phyloP scores from a whole-genome alignment of 2,113 vertebrate species.

The Menura novaehollandiae region DNA sequence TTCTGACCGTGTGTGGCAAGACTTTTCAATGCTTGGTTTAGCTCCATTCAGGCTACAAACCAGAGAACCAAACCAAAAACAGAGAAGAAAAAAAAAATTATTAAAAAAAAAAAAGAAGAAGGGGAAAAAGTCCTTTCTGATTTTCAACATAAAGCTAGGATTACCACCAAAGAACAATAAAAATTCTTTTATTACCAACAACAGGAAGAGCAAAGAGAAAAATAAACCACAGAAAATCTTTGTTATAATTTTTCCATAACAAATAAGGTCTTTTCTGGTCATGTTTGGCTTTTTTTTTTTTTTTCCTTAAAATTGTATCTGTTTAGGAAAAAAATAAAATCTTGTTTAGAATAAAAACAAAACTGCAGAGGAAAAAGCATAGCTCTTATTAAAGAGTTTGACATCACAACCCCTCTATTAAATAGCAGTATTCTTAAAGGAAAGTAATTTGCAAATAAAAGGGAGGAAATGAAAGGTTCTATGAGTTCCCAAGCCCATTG shows the following conservation, averaged over 20 bases:
- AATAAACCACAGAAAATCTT: constrained; percentile 53
- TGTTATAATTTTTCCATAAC: constrained; percentile 58
- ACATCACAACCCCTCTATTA: constrained; percentile 50
- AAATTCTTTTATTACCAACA: constrained; percentile 61
- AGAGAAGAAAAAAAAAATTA: not conserved
- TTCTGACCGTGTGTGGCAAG: constrained; percentile 1
- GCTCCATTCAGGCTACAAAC: constrained; percentile 53
- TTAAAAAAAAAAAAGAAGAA: not conserved
- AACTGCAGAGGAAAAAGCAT: constrained; percentile 45
- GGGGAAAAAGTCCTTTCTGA: constrained; percentile 25
- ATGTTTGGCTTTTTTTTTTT: constrained; percentile 38
- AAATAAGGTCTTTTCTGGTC: constrained; percentile 61
- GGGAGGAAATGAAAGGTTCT: constrained; percentile 58
- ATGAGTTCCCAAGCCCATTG: constrained; percentile 49
- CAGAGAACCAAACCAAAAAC: constrained; percentile 18
- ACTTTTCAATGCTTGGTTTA: constrained; percentile 40
- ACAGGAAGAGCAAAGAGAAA: constrained; percentile 49
- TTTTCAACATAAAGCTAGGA: constrained; percentile 52
- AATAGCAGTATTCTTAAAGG: constrained; percentile 39
- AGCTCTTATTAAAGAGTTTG: constrained; percentile 46
- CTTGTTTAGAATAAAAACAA: constrained; percentile 50
- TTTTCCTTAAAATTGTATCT: constrained; percentile 30
- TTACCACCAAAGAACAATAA: constrained; percentile 63
- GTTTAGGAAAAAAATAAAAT: constrained; percentile 33
- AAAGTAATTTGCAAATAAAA: constrained; percentile 64